Evolutionary conservation across 2,113 vertebrate species (phyloP).

Genomic region (Corynorhinus townsendii): DNA sequence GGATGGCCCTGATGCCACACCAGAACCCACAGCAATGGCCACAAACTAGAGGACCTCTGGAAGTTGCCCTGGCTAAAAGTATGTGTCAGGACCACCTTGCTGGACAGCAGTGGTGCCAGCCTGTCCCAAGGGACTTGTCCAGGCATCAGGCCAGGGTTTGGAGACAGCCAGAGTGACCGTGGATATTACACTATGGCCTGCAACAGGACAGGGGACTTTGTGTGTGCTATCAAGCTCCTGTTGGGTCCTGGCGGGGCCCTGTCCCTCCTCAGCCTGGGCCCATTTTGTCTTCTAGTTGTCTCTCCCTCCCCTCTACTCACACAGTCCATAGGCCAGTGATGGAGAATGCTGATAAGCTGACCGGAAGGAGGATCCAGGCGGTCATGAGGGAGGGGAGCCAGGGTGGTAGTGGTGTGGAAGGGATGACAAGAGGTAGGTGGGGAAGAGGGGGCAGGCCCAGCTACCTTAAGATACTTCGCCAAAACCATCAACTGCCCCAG

Average conservation of each 20-base stretch:
- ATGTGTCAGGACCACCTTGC: neutral
- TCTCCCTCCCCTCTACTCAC: constrained; percentile 80
- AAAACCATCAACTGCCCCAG: constrained; percentile 74
- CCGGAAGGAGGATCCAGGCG: constrained; percentile 95
- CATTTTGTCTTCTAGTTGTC: neutral
- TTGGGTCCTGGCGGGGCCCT: neutral
- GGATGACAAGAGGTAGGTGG: constrained; percentile 62
- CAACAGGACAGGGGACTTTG: constrained; percentile 28
- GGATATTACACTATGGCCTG: constrained; percentile 19
- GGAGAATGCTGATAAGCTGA: constrained; percentile 93
- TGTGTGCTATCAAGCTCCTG: neutral
- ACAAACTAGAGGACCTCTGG: neutral
- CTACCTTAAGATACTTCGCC: constrained; percentile 57
- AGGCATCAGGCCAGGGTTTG: constrained; percentile 44
- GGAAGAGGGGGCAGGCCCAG: constrained; percentile 52
- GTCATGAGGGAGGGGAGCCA: constrained; percentile 91
- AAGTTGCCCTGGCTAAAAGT: neutral
- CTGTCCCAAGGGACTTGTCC: constrained; percentile 30
- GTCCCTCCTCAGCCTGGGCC: neutral
- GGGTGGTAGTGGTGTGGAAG: constrained; percentile 83
- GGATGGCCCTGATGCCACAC: neutral
- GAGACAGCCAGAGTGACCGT: constrained; percentile 23
- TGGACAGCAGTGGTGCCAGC: constrained; percentile 26
- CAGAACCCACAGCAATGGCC: neutral
- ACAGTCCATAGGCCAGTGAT: constrained; percentile 98